A percentile compares a stretch with the other conserved stretches of the same genome.
Conservation (phyloP, 1,140 invertebrate species). For the Telenomus remus region DNA sequence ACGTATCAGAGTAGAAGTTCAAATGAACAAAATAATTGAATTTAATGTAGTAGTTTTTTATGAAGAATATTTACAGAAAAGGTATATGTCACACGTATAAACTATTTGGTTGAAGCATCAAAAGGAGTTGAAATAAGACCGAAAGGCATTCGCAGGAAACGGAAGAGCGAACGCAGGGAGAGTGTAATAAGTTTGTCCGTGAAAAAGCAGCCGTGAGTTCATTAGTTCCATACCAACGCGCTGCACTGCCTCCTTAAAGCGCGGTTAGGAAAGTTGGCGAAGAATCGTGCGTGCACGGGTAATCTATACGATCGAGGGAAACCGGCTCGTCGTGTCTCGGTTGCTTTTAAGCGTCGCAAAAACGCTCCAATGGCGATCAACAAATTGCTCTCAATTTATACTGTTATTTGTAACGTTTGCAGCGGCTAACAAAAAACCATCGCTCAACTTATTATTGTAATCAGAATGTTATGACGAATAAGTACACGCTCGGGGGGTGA, state of each 20-base stretch:
- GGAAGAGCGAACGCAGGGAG: conserved; percentile 44
- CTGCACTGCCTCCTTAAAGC: conserved; percentile 66
- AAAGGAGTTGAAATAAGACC: conserved; percentile 34
- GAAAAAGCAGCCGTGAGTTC: conserved; percentile 68
- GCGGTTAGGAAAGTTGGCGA: conserved; percentile 59
- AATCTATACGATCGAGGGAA: conserved; percentile 60
- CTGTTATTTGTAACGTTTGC: conserved; percentile 36
- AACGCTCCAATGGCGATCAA: conserved; percentile 46
- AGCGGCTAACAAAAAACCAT: too few species aligned
- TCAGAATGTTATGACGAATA: conserved; percentile 17
- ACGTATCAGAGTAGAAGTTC: too few species aligned
- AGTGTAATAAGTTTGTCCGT: conserved; percentile 70
- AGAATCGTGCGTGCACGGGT: conserved; percentile 53
- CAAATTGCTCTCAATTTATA: conserved; percentile 47
- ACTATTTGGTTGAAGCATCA: conserved; percentile 40
- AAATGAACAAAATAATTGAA: too few species aligned
- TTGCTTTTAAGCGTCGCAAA: conserved; percentile 35
- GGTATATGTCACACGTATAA: conserved; percentile 20
- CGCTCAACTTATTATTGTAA: conserved; percentile 20
- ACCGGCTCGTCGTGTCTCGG: conserved; percentile 42
- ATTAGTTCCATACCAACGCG: conserved; percentile 72
- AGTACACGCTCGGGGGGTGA: conserved; percentile 7
- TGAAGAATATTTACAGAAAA: too few species aligned
- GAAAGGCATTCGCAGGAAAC: conserved; percentile 44
- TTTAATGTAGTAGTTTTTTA: too few species aligned